Evolutionary conservation across 2,888 invertebrate species (phyloP).

Genomic region (Parelbella ahira): DNA sequence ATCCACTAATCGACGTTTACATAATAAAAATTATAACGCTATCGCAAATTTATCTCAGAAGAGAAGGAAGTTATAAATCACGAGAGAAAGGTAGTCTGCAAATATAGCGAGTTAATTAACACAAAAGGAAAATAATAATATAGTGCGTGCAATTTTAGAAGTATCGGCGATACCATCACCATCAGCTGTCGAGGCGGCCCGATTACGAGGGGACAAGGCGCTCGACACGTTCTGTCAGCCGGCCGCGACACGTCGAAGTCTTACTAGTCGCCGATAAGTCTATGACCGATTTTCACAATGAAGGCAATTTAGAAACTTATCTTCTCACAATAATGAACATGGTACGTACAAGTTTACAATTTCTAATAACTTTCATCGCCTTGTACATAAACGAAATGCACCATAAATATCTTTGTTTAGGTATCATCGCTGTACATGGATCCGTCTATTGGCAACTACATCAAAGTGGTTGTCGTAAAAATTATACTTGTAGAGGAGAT

Average conservation of each 20-base stretch:
- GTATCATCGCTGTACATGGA: constrained; percentile 91
- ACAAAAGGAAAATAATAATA: constrained; percentile 1
- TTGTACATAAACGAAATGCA: neutral
- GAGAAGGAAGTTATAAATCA: neutral
- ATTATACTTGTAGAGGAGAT: constrained; percentile 88
- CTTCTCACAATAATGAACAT: constrained; percentile 96
- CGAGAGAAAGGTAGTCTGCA: neutral
- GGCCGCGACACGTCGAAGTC: constrained; percentile 90
- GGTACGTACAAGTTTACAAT: too few species aligned
- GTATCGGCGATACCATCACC: constrained; percentile 46
- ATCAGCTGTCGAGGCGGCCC: constrained; percentile 39
- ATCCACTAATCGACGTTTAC: too few species aligned
- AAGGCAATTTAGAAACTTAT: constrained; percentile 91
- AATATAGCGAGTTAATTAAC: constrained; percentile 3
- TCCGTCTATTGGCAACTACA: constrained; percentile 93
- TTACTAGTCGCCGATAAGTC: constrained; percentile 92
- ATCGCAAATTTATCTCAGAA: neutral
- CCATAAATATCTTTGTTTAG: constrained; percentile 44
- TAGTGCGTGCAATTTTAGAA: constrained; percentile 41
- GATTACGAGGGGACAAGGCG: constrained; percentile 40
- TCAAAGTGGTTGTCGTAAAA: constrained; percentile 93
- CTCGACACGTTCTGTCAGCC: constrained; percentile 85
- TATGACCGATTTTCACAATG: constrained; percentile 93
- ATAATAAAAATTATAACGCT: too few species aligned
- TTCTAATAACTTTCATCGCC: neutral